Percentiles rank a stretch among this genome's conserved stretches.
Evolutionary conservation across 2,797 vertebrate species (phyloP).

Genomic region (Pristis pectinata): DNA sequence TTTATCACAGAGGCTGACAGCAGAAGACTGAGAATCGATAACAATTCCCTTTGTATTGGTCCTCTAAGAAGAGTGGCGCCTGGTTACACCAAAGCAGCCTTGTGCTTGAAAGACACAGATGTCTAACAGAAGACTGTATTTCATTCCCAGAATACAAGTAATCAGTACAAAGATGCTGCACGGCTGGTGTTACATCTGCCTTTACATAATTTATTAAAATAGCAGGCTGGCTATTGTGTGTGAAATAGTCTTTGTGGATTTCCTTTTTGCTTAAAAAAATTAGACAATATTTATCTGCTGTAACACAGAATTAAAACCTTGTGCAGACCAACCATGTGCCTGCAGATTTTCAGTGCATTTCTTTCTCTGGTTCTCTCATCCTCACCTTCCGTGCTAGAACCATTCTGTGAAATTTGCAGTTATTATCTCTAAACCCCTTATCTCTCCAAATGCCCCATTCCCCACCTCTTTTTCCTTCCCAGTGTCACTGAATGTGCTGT

Average conservation of each 20-base stretch:
- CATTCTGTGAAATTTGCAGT: no score
- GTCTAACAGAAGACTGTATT: neutral
- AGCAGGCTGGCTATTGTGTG: neutral
- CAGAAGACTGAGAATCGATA: neutral
- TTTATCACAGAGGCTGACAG: neutral
- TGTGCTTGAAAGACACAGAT: neutral
- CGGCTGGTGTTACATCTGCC: neutral
- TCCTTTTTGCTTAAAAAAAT: neutral
- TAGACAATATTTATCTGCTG: neutral
- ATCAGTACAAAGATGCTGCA: neutral
- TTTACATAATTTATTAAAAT: neutral
- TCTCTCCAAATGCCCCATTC: no score
- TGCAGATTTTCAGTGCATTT: no score
- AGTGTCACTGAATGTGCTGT: no score
- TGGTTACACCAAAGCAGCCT: neutral
- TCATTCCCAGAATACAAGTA: neutral
- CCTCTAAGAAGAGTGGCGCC: neutral
- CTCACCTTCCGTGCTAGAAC: no score
- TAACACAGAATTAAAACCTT: no score
- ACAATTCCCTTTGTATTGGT: neutral
- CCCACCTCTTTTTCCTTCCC: no score
- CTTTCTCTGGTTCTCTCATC: no score
- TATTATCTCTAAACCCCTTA: no score
- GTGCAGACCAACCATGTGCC: no score
- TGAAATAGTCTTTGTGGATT: neutral